Conservation (phyloP, 2,113 vertebrate species). For the Hydrolagus affinis region DNA sequence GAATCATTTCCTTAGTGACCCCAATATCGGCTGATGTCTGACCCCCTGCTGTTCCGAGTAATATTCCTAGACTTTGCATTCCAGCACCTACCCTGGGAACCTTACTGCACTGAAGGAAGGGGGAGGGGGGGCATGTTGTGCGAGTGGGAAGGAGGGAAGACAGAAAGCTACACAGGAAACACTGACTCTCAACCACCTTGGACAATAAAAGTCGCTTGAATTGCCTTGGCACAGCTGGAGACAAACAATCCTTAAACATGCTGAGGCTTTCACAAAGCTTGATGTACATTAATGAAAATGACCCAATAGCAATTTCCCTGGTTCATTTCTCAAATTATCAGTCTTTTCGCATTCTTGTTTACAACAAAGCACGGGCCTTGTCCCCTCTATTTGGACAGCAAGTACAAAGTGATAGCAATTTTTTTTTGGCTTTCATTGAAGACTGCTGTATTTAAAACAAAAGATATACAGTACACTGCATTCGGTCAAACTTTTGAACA, state of each 20-base stretch:
- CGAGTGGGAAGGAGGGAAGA: background rate
- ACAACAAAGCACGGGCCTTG: background rate
- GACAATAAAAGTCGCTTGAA: constrained; percentile 19
- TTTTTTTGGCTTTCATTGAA: background rate
- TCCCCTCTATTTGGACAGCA: background rate
- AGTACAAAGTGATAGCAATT: background rate
- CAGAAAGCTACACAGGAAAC: background rate
- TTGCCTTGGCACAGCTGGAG: constrained; percentile 1
- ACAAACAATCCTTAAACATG: background rate
- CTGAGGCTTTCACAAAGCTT: background rate
- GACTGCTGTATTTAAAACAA: background rate
- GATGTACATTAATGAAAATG: background rate
- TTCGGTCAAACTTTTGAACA: background rate
- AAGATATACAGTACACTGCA: background rate
- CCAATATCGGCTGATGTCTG: background rate
- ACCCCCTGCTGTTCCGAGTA: background rate
- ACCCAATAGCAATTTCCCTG: background rate
- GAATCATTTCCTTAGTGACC: background rate
- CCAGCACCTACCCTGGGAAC: constrained; percentile 19
- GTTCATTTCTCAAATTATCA: background rate
- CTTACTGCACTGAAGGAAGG: background rate
- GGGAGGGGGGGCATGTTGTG: too few relatives aligned
- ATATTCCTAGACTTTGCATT: constrained; percentile 14
- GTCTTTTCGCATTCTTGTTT: background rate
- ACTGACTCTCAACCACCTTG: background rate